phyloP scores from a whole-genome alignment of 2,113 vertebrate species.

The Carollia perspicillata region DNA sequence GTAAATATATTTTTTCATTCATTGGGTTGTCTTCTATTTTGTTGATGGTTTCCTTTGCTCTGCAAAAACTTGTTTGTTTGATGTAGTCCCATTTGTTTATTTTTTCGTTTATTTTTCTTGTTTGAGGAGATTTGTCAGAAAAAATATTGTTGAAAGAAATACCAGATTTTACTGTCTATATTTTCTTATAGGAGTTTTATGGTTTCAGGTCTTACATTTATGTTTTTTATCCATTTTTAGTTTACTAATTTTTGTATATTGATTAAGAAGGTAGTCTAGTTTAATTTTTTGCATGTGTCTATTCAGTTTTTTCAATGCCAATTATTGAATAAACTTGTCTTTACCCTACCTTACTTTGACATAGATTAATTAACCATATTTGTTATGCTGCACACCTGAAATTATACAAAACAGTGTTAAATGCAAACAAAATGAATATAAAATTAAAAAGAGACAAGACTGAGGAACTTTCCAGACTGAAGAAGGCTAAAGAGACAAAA shows the following conservation, averaged over 20 bases:
- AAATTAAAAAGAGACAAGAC: background rate
- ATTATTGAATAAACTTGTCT: background rate
- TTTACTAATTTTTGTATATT: background rate
- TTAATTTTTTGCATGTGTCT: background rate
- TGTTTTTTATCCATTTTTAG: background rate
- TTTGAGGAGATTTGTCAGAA: background rate
- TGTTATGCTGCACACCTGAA: background rate
- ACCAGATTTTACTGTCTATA: background rate
- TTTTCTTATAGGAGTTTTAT: background rate
- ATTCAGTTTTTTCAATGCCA: background rate
- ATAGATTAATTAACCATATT: background rate
- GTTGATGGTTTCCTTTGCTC: background rate
- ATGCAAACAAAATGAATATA: background rate
- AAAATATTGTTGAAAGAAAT: background rate
- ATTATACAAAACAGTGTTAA: background rate
- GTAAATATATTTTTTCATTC: background rate
- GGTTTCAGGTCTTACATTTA: background rate
- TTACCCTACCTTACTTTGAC: background rate
- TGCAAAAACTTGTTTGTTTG: background rate
- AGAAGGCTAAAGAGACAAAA: background rate
- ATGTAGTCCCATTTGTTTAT: background rate
- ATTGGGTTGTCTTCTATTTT: background rate
- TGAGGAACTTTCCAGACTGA: background rate
- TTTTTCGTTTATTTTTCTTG: background rate
- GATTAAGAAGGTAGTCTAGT: background rate